Percentiles rank a stretch among this genome's conserved stretches.
Evolutionary conservation across 2,113 vertebrate genomes (phyloP).

Genomic region (Gymnogyps californianus): DNA sequence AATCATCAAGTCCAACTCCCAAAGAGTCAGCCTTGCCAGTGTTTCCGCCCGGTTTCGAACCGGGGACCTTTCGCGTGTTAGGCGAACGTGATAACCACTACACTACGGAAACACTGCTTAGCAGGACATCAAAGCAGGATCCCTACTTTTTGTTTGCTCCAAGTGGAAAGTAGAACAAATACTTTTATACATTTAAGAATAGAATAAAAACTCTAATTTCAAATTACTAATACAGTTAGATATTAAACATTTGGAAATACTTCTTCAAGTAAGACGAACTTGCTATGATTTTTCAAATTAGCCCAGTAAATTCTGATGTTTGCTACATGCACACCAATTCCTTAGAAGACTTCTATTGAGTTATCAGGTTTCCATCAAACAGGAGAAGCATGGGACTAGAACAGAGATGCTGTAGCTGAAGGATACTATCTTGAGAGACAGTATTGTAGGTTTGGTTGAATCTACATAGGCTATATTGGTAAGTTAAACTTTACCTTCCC

Average conservation of each 20-base stretch:
- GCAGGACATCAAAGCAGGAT: fast-evolving
- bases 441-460: background rate
- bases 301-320: background rate
- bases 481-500: background rate
- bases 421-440: background rate
- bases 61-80: slow-evolving; percentile 57
- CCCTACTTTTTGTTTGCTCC: background rate
- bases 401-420: background rate
- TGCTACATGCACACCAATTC: background rate
- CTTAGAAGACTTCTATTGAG: background rate
- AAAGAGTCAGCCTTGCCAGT: fast-evolving
- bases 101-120: background rate
- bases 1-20: fast-evolving
- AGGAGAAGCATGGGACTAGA: background rate
- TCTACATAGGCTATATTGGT: background rate
- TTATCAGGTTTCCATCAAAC: background rate
- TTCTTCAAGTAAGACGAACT: background rate
- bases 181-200: background rate
- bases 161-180: fast-evolving
- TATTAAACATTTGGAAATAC: background rate
- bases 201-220: background rate
- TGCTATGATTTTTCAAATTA: background rate
- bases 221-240: background rate
- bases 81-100: slow-evolving; percentile 4
- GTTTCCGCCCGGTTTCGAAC: slow-evolving; percentile 67